Base-by-base conservation (phyloP, 1,140 invertebrate species). In the Calephelis virginiensis region DNA sequence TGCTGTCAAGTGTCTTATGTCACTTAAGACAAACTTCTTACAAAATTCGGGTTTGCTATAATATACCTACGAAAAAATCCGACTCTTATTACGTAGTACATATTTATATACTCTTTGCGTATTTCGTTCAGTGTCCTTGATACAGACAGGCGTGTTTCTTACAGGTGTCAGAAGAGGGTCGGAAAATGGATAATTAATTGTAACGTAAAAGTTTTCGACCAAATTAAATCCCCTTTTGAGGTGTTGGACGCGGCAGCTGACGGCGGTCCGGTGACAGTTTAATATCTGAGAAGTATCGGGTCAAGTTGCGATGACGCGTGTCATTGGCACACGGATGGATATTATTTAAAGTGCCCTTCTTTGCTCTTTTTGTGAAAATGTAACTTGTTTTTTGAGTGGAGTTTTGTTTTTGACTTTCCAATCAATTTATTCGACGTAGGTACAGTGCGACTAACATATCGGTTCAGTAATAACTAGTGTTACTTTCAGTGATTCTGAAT, bases 101-200 rank as follows among this genome's bases (percentile, higher is more conserved):
- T n/a, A n/a, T n/a, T n/a, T n/a, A n/a, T n/a, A n/a, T n/a, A n/a
- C n/a, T n/a, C n/a, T n/a, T n/a, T n/a, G n/a, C 40, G 40, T 43
- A 43, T 43, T 43, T 43, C 28, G 28, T 28, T 28, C 6, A 43
- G 40, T 6, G 8, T 8, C 6, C 40, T 37, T 59, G 53, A 59
- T n/a, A 59, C 53, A 59, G 68, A 17, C 56, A 56, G 46, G 28
- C 68, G 72, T 72, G 66, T 69, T 72, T 73, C 77, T 82, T 77
- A 70, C 75, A 82, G 78, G 82, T 82, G 79, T 81, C 80, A 85
- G 81, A 82, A 74, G 76, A 78, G 81, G 78, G 83, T 82, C 68
- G 70, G 72, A 65, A 82, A 81, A 85, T 86, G 80, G 85, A 88
- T 89, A 89, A 89, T 90, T 89, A 90, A 89, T 89, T 89, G 83